Percentiles rank a stretch among this genome's conserved stretches.
Evolutionary conservation across 1,140 invertebrate species (phyloP).

Genomic region (Pomacea maculata): DNA sequence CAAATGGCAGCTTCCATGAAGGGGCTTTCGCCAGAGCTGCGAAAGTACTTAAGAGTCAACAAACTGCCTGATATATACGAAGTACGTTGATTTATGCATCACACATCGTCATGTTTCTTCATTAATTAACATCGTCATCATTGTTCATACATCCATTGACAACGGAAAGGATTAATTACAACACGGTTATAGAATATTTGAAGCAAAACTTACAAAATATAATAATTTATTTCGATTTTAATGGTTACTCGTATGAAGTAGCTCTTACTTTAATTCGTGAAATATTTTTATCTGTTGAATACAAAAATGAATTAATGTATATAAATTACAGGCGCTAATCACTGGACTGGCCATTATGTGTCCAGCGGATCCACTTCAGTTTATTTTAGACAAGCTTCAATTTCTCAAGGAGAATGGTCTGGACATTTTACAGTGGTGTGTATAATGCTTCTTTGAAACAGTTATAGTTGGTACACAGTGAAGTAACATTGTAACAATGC

Average conservation of each 20-base stretch:
- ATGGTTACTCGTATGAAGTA: background rate
- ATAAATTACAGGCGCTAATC: constrained; percentile 54
- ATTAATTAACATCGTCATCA: too few relatives aligned
- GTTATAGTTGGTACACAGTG: too few relatives aligned
- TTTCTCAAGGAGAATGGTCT: constrained; percentile 49
- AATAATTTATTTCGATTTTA: background rate
- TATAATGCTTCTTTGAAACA: constrained; percentile 29
- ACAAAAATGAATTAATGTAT: background rate
- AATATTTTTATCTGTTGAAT: background rate
- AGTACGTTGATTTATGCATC: constrained; percentile 29
- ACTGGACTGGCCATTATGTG: constrained; percentile 62
- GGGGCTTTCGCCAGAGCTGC: constrained; percentile 48
- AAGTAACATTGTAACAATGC: too few relatives aligned
- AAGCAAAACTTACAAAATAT: too few relatives aligned
- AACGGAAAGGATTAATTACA: too few relatives aligned
- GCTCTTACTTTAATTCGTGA: background rate
- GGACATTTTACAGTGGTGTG: constrained; percentile 56
- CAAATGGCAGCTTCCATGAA: constrained; percentile 57
- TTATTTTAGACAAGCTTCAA: constrained; percentile 58
- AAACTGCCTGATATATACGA: constrained; percentile 59
- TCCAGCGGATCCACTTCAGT: constrained; percentile 60
- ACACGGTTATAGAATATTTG: too few relatives aligned
- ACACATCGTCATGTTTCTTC: too few relatives aligned
- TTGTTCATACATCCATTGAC: too few relatives aligned
- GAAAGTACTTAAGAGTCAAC: constrained; percentile 51